phyloP scores from a whole-genome alignment of 2,888 invertebrate species.

The Lingula anatina region DNA sequence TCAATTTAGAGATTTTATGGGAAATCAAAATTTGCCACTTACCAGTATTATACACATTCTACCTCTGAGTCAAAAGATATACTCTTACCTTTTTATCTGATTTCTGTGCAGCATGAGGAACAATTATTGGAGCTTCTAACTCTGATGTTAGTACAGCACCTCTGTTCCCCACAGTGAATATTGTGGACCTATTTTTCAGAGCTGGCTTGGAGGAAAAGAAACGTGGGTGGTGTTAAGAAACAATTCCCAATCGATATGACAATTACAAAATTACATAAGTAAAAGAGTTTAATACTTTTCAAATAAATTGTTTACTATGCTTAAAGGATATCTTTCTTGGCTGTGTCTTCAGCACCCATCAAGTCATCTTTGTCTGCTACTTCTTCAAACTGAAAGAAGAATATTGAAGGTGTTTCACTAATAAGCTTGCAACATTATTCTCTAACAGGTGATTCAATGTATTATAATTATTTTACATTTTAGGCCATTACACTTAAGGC shows the following conservation, averaged over 20 bases:
- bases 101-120: constrained; percentile 83
- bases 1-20: too few species aligned
- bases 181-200: constrained; percentile 80
- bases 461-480: too few species aligned
- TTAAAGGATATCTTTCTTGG: constrained; percentile 75
- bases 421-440: too few species aligned
- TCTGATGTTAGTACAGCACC: constrained; percentile 81
- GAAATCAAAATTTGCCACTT: background rate
- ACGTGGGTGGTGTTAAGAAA: constrained; percentile 28
- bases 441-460: too few species aligned
- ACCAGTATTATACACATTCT: too few species aligned
- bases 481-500: too few species aligned
- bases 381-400: constrained; percentile 71
- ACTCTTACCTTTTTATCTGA: constrained; percentile 28
- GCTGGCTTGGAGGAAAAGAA: constrained; percentile 54
- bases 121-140: constrained; percentile 90
- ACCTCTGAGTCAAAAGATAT: too few species aligned
- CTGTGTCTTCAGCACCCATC: constrained; percentile 91
- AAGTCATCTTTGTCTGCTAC: constrained; percentile 90
- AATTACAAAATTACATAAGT: constrained; percentile 1
- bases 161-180: constrained; percentile 91
- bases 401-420: too few species aligned
- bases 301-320: too few species aligned
- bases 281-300: background rate
- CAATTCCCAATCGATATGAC: background rate